Conservation (phyloP, 2,113 vertebrate genomes). For the Marmota monax region DNA sequence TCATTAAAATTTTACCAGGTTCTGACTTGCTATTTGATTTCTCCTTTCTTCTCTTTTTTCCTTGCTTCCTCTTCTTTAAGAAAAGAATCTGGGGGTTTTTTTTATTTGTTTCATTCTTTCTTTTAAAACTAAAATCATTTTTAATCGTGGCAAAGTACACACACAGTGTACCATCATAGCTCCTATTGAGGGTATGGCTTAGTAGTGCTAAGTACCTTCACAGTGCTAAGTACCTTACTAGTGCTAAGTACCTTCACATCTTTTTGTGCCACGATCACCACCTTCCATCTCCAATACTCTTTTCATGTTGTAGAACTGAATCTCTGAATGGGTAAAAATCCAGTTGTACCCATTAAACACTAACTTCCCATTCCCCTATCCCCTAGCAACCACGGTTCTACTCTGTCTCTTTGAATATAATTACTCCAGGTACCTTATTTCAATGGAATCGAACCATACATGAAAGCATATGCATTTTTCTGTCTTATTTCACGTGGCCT, state of each 20-base stretch:
- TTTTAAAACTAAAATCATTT: background rate
- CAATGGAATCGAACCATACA: background rate
- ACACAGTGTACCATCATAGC: background rate
- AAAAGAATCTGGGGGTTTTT: background rate
- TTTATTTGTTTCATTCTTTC: background rate
- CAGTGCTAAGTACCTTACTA: too few relatives aligned
- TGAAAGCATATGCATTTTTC: background rate
- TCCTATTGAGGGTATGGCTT: background rate
- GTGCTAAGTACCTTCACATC: too few relatives aligned
- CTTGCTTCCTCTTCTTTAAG: background rate
- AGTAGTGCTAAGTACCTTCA: background rate
- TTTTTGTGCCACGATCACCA: rapidly evolving
- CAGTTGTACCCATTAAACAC: background rate
- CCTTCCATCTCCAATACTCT: background rate
- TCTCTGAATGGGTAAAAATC: background rate
- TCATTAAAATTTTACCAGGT: background rate
- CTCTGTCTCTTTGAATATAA: background rate
- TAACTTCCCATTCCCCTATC: too few relatives aligned
- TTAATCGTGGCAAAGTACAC: background rate
- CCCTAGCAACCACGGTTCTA: background rate
- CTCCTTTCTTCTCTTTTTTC: background rate
- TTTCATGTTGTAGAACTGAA: background rate
- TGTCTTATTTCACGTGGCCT: background rate
- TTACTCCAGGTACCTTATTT: background rate
- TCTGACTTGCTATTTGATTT: background rate